These are phyloP conservation scores for Phengaris alcon DNA, from an alignment of 2,888 invertebrate genomes.

Conservation along the genomic window DNA sequence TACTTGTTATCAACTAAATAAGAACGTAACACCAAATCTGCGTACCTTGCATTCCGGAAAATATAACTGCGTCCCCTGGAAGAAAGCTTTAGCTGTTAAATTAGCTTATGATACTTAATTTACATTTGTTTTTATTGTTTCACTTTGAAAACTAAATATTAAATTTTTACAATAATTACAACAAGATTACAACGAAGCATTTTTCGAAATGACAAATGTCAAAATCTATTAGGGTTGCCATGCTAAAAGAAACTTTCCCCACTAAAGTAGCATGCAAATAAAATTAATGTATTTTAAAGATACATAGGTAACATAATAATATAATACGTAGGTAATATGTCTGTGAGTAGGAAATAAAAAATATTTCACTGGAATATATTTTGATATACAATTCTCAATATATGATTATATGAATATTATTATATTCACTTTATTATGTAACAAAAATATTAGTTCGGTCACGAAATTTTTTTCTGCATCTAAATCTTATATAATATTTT, in stretches of 20 bases:
- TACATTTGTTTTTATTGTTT: neutral
- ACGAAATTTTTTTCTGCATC: too few relatives aligned
- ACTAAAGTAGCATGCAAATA: conserved; percentile 7
- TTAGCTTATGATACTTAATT: neutral
- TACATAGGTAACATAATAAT: too few relatives aligned
- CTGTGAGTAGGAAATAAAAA: too few relatives aligned
- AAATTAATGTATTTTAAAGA: neutral
- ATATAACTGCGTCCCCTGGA: conserved; percentile 82
- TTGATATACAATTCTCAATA: too few relatives aligned
- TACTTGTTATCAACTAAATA: neutral
- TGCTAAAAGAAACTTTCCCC: neutral
- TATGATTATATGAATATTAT: too few relatives aligned
- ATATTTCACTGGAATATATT: too few relatives aligned
- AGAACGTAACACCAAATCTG: conserved; percentile 30
- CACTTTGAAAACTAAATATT: neutral
- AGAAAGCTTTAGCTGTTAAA: conserved; percentile 45
- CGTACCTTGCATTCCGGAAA: conserved; percentile 82
- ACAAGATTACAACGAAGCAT: conserved; percentile 15
- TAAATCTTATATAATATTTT: too few relatives aligned
- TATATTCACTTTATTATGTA: too few relatives aligned
- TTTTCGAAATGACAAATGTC: conserved; percentile 28
- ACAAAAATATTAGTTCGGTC: too few relatives aligned
- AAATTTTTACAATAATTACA: too few relatives aligned
- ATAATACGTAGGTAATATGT: too few relatives aligned
- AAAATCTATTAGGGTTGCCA: conserved; percentile 28